Evolutionary conservation across 2,888 invertebrate genomes (phyloP), one percentile per base, ranked within the genome.

Genomic region (Oscheius sp.): DNA sequence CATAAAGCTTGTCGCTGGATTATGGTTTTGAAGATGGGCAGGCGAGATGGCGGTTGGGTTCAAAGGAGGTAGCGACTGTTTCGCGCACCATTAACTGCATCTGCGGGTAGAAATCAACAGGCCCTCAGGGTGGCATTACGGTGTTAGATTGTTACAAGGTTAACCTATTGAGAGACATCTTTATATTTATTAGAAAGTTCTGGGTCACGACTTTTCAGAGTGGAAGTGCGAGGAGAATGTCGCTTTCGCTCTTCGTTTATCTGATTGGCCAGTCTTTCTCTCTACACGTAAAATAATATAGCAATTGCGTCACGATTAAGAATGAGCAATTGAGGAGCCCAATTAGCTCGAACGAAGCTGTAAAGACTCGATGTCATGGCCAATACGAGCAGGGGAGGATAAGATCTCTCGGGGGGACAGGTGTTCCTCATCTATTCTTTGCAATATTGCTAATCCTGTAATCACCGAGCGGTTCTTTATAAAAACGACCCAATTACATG

Each of bases 51-150:
- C 61, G 45, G 61, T n/a, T 3, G 10, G 12, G n/a, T n/a, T 61
- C 61, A 61, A 61, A 61, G 61, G n/a, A 37, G n/a, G 61, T 42
- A 15, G 45, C 57, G 23, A 61, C 61, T 61, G 61, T 61, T 61
- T 61, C 61, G 61, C 61, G 61, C 61, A 45, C 61, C 61, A 61
- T 61, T 61, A 61, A 27, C 12, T 27, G 61, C 61, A 61, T 39
- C 61, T 61, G 61, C 61, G 25, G 37, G 25, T 17, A 39, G 45
- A 61, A 61, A 42, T 31, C 42, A 61, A 61, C 61, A 61, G 15
- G 25, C 31, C n/a, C 12, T 15, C 6, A 12, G 34, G 42, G 29
- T 17, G 42, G 42, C 10, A 42, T 8, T 29, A 29, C 12, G 42
- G 61, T n/a, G n/a, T n/a, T n/a, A n/a, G n/a, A n/a, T n/a, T n/a